Evolutionary conservation across 2,888 invertebrate genomes (phyloP).

Genomic region (Melangyna quadrimaculata): DNA sequence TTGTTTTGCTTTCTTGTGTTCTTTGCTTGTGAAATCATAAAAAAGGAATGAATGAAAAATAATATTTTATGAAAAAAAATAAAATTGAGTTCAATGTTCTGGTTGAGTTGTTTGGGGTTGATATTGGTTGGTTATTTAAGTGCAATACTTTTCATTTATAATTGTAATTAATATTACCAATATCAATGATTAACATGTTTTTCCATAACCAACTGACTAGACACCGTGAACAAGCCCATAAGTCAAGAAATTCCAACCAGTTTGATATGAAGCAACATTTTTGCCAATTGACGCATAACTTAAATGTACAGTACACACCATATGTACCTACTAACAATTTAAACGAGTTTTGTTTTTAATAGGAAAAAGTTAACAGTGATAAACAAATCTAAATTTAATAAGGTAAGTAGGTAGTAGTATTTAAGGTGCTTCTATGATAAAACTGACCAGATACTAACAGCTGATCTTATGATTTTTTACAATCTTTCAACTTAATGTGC

Average conservation of each 20-base stretch:
- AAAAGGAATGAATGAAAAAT: conserved; percentile 4
- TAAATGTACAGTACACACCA: neutral
- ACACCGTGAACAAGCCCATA: conserved; percentile 19
- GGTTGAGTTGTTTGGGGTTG: conserved; percentile 6
- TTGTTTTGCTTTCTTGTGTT: neutral
- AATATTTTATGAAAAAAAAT: neutral
- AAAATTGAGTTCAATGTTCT: conserved; percentile 17
- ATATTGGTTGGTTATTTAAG: neutral
- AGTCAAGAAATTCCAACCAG: conserved; percentile 2
- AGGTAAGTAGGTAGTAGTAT: neutral
- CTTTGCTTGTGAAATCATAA: neutral
- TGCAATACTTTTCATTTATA: neutral
- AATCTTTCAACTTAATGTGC: neutral
- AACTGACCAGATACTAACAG: neutral
- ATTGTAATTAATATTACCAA: conserved; percentile 6
- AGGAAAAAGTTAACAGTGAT: neutral
- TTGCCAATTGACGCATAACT: conserved; percentile 2
- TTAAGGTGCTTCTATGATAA: neutral
- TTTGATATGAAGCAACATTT: conserved; percentile 2
- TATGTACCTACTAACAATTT: neutral
- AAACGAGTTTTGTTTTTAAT: neutral
- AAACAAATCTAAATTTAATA: neutral
- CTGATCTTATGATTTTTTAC: neutral
- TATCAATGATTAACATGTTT: conserved; percentile 16
- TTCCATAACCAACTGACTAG: neutral